A percentile compares a stretch with the other conserved stretches of the same genome.
These are phyloP conservation scores for Tachyglossus aculeatus DNA, from an alignment of 2,797 vertebrate genomes.

Conservation along the genomic window DNA sequence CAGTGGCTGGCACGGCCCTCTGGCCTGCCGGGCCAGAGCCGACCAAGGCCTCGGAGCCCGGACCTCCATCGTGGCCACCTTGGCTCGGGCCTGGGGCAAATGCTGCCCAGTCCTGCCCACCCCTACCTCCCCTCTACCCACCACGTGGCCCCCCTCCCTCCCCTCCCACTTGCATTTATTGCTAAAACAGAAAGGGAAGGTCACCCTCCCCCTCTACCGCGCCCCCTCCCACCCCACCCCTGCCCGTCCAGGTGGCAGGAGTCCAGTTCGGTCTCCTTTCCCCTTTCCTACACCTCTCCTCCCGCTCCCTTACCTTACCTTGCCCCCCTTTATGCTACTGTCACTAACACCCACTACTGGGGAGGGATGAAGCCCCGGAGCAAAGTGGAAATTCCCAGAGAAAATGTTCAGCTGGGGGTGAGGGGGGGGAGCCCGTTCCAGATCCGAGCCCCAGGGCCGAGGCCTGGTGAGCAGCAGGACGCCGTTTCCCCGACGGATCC, in stretches of 20 bases:
- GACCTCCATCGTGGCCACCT: neutral
- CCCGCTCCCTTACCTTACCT: constrained; percentile 1
- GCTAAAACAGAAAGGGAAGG: neutral
- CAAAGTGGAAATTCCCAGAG: neutral
- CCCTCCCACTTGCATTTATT: neutral
- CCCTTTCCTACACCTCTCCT: neutral
- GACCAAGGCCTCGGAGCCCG: neutral
- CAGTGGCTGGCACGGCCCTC: neutral
- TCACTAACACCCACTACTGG: constrained; percentile 18
- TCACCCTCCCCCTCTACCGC: neutral
- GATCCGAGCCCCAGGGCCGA: constrained; percentile 3
- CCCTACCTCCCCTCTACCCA: neutral
- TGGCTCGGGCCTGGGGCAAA: neutral
- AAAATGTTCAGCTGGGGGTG: neutral
- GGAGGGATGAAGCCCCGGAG: no score
- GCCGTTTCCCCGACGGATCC: constrained; percentile 20
- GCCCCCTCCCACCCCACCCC: neutral
- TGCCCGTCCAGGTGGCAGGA: neutral
- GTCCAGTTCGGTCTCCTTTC: neutral
- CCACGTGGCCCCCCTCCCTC: neutral
- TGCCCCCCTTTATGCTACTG: constrained; percentile 3
- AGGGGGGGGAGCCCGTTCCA: neutral
- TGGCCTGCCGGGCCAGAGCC: neutral
- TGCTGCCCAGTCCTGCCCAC: no score
- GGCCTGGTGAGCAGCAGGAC: neutral